Evolutionary conservation across 92 coral and sea anemone genomes (phyloP), one percentile per base, ranked within the genome.

Genomic region (Palythoa grandiflora): DNA sequence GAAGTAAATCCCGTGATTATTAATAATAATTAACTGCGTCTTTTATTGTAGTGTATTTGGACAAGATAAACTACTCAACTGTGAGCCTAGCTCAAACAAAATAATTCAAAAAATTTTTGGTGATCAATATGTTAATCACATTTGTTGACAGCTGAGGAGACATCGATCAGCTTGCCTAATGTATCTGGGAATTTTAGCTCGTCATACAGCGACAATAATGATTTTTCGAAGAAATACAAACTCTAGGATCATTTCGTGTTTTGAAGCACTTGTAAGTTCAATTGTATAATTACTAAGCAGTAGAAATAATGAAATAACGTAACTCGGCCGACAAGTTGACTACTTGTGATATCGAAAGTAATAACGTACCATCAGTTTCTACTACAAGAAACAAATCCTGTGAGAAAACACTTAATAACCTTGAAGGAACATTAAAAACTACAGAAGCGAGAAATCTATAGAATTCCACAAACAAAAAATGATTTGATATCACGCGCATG

Each of bases 381-480:
- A 44, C 48, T 38, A 66, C 48, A 81, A 68, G 75, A 40, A 35
- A n/a, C 39, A 75, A 65, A 21, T 19, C 71, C 75, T 21, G 10
- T 3, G 12, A 65, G 3, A 6, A 38, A 65, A 9, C 16, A 6
- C 3, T 44, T 40, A 6, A 2, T 57, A 20, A 44, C 13, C 21
- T 9, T 61, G 21, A 57, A 13, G 5, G 53, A 47, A 13, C 20
- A 39, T 13, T 73, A 53, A 1, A 15, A 39, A 73, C n/a, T 38
- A 61, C 3, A 63, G 63, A 6, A 44, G 63, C 16, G 57, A 40
- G 19, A 44, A 81, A 38, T 44, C 35, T 6, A 81, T 39, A 63
- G 57, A 55, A 51, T 81, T 81, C 75, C 86, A 47, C 75, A 81
- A 81, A 65, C 66, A 65, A 74, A 81, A 81, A 44, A 81, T 81